Evolutionary conservation across 2,797 vertebrate species (phyloP).

Genomic region (Leptoclinus maculatus): DNA sequence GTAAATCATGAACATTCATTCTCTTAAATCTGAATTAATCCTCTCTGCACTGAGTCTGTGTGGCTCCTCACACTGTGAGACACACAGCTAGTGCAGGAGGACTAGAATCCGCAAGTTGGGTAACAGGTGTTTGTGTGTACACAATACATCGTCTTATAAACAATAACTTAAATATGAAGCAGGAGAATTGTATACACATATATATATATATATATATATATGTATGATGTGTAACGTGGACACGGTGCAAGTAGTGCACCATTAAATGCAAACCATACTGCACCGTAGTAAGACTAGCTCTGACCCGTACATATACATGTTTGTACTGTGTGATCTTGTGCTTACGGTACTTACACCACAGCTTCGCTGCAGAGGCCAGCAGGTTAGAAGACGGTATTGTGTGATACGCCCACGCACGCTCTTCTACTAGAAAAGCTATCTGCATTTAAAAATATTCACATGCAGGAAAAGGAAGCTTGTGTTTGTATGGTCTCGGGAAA

Average conservation of each 20-base stretch:
- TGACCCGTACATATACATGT: slow-evolving; percentile 20
- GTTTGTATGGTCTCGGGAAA: neutral
- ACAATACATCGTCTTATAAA: neutral
- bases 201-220: too few relatives aligned
- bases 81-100: slow-evolving; percentile 15
- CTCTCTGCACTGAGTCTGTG: slow-evolving; percentile 35
- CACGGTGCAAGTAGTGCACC: neutral
- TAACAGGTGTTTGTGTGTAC: slow-evolving; percentile 7
- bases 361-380: slow-evolving; percentile 31
- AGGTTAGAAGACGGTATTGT: slow-evolving; percentile 42
- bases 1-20: slow-evolving; percentile 76
- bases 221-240: neutral
- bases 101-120: slow-evolving; percentile 24
- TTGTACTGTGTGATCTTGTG: slow-evolving; percentile 18
- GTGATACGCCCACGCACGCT: slow-evolving; percentile 34
- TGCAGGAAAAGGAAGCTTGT: neutral
- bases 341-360: slow-evolving; percentile 22
- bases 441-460: slow-evolving; percentile 12
- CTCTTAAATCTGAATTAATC: slow-evolving; percentile 63
- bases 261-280: neutral
- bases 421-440: slow-evolving; percentile 20
- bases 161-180: neutral
- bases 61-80: slow-evolving; percentile 42
- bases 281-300: slow-evolving; percentile 11
- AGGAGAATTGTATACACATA: neutral